Evolutionary conservation across 2,888 invertebrate genomes (phyloP).

Genomic region (Sussaba pulchella): DNA sequence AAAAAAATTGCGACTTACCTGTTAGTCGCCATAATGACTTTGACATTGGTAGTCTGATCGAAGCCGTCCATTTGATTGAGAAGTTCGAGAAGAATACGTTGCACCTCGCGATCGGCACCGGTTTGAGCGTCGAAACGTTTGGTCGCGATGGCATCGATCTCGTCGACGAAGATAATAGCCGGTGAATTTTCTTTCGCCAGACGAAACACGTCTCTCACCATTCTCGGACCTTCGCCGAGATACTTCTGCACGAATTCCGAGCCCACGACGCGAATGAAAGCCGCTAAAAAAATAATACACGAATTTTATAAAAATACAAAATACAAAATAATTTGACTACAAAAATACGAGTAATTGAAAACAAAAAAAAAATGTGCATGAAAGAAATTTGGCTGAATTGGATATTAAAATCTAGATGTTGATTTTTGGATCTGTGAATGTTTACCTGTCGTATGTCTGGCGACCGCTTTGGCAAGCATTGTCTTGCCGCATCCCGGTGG

Average conservation of each 20-base stretch:
- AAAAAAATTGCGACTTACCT: constrained; percentile 70
- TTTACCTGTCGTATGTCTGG: constrained; percentile 97
- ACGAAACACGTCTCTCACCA: constrained; percentile 99
- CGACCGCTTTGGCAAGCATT: constrained; percentile 99
- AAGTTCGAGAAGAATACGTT: constrained; percentile 97
- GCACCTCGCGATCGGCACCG: constrained; percentile 99
- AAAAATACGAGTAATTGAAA: neutral
- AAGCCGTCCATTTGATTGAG: constrained; percentile 99
- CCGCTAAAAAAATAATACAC: constrained; percentile 87
- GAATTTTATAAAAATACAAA: constrained; percentile 1
- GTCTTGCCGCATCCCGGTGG: constrained; percentile 99
- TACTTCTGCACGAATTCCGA: constrained; percentile 99
- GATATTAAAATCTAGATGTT: too few relatives aligned
- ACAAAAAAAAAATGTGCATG: neutral
- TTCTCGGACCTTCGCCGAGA: constrained; percentile 98
- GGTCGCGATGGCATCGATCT: constrained; percentile 99
- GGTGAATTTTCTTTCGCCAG: constrained; percentile 99
- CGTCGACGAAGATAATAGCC: constrained; percentile 99
- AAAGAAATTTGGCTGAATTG: too few relatives aligned
- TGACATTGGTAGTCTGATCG: constrained; percentile 99
- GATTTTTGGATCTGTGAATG: too few relatives aligned
- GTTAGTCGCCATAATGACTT: constrained; percentile 88
- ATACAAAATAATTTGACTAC: neutral
- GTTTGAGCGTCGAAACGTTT: constrained; percentile 99
- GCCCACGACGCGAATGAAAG: constrained; percentile 99